Percentiles rank a stretch among this genome's conserved stretches.
Conservation (phyloP, 2,113 vertebrate genomes). For the Phyllopteryx taeniolatus region DNA sequence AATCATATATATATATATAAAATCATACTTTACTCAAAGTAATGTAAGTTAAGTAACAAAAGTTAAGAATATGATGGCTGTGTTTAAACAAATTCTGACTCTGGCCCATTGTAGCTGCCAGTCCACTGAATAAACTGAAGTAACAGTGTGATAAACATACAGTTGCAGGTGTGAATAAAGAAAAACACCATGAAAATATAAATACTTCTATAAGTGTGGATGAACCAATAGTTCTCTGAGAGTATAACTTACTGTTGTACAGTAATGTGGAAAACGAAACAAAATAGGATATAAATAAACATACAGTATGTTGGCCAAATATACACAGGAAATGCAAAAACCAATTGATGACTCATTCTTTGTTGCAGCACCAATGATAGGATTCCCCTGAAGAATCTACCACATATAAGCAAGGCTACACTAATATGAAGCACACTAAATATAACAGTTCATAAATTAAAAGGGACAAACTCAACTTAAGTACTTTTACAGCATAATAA, state of each 20-base stretch:
- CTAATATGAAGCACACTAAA: slow-evolving; percentile 67
- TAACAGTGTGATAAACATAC: slow-evolving; percentile 41
- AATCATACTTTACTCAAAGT: slow-evolving; percentile 59
- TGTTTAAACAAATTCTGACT: slow-evolving; percentile 52
- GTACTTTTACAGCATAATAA: slow-evolving; percentile 78
- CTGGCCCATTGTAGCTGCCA: slow-evolving; percentile 70
- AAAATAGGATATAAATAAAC: slow-evolving; percentile 78
- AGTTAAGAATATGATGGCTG: slow-evolving; percentile 64
- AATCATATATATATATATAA: slow-evolving; percentile 11
- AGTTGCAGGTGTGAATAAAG: slow-evolving; percentile 58
- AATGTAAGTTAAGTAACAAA: slow-evolving; percentile 39
- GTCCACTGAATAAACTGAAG: slow-evolving; percentile 46
- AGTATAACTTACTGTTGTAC: slow-evolving; percentile 74
- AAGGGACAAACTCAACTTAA: slow-evolving; percentile 80
- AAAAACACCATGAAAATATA: slow-evolving; percentile 64
- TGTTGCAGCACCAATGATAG: slow-evolving; percentile 77
- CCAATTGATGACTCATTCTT: slow-evolving; percentile 59
- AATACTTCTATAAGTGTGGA: slow-evolving; percentile 67
- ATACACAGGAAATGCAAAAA: slow-evolving; percentile 81
- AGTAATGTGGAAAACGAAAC: slow-evolving; percentile 65
- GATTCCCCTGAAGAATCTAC: slow-evolving; percentile 70
- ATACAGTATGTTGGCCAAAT: slow-evolving; percentile 81
- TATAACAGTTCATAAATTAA: slow-evolving; percentile 90
- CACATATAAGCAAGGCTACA: slow-evolving; percentile 71
- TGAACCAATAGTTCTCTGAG: slow-evolving; percentile 69